phyloP scores from a whole-genome alignment of 2,113 vertebrate genomes.

The Picathartes gymnocephalus region DNA sequence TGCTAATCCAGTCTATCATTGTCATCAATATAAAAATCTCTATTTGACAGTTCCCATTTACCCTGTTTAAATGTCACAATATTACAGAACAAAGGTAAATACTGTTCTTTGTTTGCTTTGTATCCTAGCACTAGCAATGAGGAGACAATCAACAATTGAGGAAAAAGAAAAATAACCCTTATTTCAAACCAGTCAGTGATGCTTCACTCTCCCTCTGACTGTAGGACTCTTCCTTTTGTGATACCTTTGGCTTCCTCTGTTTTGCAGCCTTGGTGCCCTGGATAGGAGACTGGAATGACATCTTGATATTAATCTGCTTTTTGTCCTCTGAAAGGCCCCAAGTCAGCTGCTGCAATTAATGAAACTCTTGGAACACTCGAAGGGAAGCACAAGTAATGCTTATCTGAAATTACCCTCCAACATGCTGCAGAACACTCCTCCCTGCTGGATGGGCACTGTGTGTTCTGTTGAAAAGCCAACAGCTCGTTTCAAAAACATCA shows the following conservation, averaged over 20 bases:
- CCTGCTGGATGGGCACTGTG: background rate
- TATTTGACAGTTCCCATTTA: background rate
- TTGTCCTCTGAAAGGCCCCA: background rate
- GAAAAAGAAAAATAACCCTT: background rate
- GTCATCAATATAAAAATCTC: background rate
- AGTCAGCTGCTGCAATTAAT: background rate
- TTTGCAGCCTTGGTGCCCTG: background rate
- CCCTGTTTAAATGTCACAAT: constrained; percentile 2
- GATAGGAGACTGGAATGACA: background rate
- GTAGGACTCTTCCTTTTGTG: background rate
- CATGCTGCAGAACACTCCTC: accelerated
- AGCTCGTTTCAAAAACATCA: background rate
- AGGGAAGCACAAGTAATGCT: background rate
- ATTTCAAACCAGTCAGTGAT: background rate
- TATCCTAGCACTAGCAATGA: background rate
- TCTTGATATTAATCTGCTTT: background rate
- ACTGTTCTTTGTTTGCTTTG: constrained; percentile 14
- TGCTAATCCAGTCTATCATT: background rate
- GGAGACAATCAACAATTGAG: background rate
- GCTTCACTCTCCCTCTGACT: background rate
- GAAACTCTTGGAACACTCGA: background rate
- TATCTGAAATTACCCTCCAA: background rate
- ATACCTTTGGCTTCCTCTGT: background rate
- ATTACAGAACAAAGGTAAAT: background rate
- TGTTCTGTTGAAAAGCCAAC: background rate